Base-by-base conservation (phyloP, 2,797 vertebrate species). In the Oryzias dopingdopingensis region DNA sequence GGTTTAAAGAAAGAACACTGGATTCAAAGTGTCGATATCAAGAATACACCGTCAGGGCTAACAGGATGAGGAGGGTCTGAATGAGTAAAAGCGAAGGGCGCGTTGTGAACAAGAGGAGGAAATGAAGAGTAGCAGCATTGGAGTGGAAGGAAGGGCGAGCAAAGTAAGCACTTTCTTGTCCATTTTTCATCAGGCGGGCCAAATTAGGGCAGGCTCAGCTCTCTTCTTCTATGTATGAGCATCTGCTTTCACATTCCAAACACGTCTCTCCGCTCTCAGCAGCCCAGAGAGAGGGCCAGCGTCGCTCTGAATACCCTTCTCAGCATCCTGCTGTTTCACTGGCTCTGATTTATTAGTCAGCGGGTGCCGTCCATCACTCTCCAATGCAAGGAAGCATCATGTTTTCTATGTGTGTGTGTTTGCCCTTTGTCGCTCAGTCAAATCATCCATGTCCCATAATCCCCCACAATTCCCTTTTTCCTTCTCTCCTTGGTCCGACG, bases 91-190 rank as follows among this genome's bases (percentile, higher is more conserved):
- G 64, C 23, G 40, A 62, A 58, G 66, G 44, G 59, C 47, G 55
- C 52, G 63, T 43, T 59, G 16, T 5, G 26, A 62, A 55, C 18
- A 32, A 48, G 56, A 54, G 70, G 52, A 67, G 72, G 59, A 69
- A 72, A 72, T 18, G 64, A 77, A 77, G 66, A 68, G 72, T 63
- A 62, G 76, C 43, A 20, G 51, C 0, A 24, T 50, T 17, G 54
- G 73, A 72, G 64, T 20, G 29, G 53, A 78, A 65, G 74, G 72
- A 80, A 83, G 76, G 80, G 70, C 62, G 65, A 78, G 85, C 87
- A 70, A 80, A 85, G 81, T 88, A 87, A 90, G 88, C 88, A 87
- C 82, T 89, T 90, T 89, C 78, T 75, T 81, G 82, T 84, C 82
- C 82, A 86, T 90, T 90, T 90, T 89, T 91, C 86, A 88, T 85